These are phyloP conservation scores for Drosophila fungiperda DNA, from an alignment of 2,888 invertebrate species.

Conservation along the genomic window DNA sequence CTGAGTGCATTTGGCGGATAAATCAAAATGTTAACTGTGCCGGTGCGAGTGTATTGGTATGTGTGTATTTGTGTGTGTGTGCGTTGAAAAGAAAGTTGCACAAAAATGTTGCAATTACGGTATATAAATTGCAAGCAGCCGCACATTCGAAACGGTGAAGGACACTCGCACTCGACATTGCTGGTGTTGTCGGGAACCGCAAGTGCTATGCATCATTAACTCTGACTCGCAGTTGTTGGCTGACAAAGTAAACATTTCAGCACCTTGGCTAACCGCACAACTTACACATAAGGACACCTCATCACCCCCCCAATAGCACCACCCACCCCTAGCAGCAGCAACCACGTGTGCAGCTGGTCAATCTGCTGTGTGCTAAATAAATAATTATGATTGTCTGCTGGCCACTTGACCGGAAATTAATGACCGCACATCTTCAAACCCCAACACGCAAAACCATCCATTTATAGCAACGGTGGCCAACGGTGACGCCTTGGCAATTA, in stretches of 20 bases:
- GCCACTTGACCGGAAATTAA: slow-evolving; percentile 79
- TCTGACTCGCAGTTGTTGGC: slow-evolving; percentile 67
- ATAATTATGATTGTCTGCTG: slow-evolving; percentile 78
- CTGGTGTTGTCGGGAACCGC: slow-evolving; percentile 50
- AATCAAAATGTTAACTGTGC: slow-evolving; percentile 65
- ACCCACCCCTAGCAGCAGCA: slow-evolving; percentile 27
- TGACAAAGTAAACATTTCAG: slow-evolving; percentile 77
- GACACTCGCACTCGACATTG: background rate
- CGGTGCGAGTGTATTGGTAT: slow-evolving; percentile 16
- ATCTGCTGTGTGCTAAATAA: slow-evolving; percentile 75
- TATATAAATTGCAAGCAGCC: slow-evolving; percentile 63
- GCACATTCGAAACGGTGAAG: slow-evolving; percentile 2
- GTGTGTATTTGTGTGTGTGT: slow-evolving; percentile 26
- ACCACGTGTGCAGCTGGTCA: slow-evolving; percentile 74
- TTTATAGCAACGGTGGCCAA: slow-evolving; percentile 8
- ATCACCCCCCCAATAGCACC: background rate
- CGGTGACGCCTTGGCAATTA: slow-evolving; percentile 59
- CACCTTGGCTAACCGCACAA: slow-evolving; percentile 76
- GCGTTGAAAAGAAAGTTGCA: slow-evolving; percentile 32
- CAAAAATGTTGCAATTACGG: slow-evolving; percentile 75
- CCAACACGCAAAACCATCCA: background rate
- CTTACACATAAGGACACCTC: slow-evolving; percentile 43
- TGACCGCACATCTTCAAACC: slow-evolving; percentile 63
- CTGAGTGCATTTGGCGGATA: slow-evolving; percentile 69
- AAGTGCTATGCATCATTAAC: slow-evolving; percentile 75